Conservation (phyloP, 92 coral and sea anemone species). For the Montipora capitata region DNA sequence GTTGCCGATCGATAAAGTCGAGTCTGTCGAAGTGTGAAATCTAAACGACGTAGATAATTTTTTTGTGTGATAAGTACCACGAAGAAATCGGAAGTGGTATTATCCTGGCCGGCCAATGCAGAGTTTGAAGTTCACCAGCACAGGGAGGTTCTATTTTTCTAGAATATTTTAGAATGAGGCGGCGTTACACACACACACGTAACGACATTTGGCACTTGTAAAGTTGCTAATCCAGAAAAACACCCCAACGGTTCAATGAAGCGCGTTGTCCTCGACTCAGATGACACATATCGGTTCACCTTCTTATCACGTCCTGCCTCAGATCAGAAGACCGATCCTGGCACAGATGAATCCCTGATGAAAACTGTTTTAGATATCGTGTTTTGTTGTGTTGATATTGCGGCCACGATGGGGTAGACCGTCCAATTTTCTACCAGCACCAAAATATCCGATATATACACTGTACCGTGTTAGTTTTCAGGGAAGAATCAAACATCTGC, state of each 20-base stretch:
- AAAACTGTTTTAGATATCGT: conserved; percentile 1
- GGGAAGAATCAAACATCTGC: conserved; percentile 43
- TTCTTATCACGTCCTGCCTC: conserved; percentile 1
- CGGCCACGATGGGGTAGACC: conserved; percentile 31
- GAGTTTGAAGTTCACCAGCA: conserved; percentile 24
- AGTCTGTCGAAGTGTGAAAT: conserved; percentile 30
- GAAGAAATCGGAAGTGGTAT: conserved; percentile 11
- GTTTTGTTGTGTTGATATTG: conserved; percentile 26
- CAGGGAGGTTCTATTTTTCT: neutral
- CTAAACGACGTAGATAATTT: conserved; percentile 20
- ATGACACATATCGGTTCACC: conserved; percentile 54
- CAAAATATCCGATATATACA: neutral
- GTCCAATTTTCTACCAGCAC: neutral
- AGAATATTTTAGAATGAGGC: conserved; percentile 4
- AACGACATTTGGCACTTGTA: neutral
- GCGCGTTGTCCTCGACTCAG: conserved; percentile 32
- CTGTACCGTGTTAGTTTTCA: neutral
- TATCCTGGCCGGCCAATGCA: conserved; percentile 19
- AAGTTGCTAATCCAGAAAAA: conserved; percentile 19
- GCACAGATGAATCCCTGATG: neutral
- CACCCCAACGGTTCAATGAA: conserved; percentile 54
- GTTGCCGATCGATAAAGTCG: conserved; percentile 18
- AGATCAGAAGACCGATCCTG: neutral
- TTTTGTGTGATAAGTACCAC: conserved; percentile 5
- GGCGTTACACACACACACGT: neutral